Percentiles rank a stretch among this genome's conserved stretches.
Conservation (phyloP, 2,888 invertebrate species). For the Harmothoe impar region DNA sequence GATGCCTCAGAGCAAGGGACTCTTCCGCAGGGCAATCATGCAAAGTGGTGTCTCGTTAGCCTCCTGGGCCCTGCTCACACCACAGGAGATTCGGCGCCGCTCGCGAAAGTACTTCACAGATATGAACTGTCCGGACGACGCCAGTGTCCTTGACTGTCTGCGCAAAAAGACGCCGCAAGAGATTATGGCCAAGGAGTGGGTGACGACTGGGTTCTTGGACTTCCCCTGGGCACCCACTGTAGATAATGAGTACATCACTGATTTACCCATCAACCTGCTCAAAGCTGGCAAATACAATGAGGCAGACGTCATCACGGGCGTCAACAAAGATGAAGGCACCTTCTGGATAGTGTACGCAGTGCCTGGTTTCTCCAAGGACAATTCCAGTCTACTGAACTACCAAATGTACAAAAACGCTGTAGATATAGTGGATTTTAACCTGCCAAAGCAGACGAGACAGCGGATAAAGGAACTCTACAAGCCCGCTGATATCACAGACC, state of each 20-base stretch:
- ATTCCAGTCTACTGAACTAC: slow-evolving; percentile 67
- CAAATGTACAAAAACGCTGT: slow-evolving; percentile 65
- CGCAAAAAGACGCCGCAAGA: slow-evolving; percentile 60
- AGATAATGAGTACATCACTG: slow-evolving; percentile 94
- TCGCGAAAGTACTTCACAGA: slow-evolving; percentile 67
- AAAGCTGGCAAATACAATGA: slow-evolving; percentile 91
- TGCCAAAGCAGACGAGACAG: slow-evolving; percentile 88
- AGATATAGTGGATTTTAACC: slow-evolving; percentile 68
- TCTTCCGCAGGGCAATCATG: slow-evolving; percentile 91
- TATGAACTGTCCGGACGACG: slow-evolving; percentile 70
- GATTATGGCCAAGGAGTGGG: slow-evolving; percentile 71
- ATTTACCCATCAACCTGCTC: slow-evolving; percentile 87
- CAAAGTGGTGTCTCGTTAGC: slow-evolving; percentile 95
- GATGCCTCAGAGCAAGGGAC: slow-evolving; percentile 93
- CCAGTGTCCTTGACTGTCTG: slow-evolving; percentile 70
- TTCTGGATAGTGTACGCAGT: slow-evolving; percentile 96
- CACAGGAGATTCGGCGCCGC: slow-evolving; percentile 64
- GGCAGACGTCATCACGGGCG: slow-evolving; percentile 94
- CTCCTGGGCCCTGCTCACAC: slow-evolving; percentile 93
- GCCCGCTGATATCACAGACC: slow-evolving; percentile 89
- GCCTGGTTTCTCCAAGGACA: slow-evolving; percentile 84
- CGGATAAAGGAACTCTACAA: slow-evolving; percentile 93
- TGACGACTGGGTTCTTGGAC: slow-evolving; percentile 86
- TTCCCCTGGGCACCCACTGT: slow-evolving; percentile 96
- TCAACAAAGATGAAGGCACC: slow-evolving; percentile 94